phyloP scores from a whole-genome alignment of 2,113 vertebrate genomes.

The Globicephala melas region DNA sequence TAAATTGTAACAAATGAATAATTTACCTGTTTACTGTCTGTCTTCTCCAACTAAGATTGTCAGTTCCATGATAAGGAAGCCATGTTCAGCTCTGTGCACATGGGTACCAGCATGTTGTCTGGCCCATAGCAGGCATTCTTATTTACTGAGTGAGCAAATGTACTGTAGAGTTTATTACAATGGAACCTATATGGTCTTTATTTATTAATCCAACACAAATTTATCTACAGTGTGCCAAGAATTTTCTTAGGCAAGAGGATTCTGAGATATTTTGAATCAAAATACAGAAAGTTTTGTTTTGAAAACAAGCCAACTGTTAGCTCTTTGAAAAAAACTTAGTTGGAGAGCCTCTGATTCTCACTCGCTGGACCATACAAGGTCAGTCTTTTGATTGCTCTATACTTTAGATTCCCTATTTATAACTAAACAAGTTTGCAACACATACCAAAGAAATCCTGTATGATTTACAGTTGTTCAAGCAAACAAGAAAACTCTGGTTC shows the following conservation, averaged over 20 bases:
- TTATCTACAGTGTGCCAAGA: neutral
- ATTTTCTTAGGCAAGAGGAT: neutral
- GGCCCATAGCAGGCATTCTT: neutral
- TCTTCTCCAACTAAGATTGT: neutral
- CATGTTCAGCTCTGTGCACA: neutral
- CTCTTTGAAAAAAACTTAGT: neutral
- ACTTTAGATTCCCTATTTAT: neutral
- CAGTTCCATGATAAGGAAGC: neutral
- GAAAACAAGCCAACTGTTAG: neutral
- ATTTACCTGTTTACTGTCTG: neutral
- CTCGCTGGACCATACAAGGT: neutral
- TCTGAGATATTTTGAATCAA: slow-evolving; percentile 1
- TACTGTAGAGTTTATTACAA: neutral
- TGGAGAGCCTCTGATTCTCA: neutral
- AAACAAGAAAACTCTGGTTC: slow-evolving; percentile 3
- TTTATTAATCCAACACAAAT: neutral
- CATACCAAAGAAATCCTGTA: slow-evolving; percentile 12
- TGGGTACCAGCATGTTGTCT: neutral
- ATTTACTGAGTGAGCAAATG: neutral
- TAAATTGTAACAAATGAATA: neutral
- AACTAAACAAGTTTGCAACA: neutral
- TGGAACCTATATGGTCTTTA: neutral
- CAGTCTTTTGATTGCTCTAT: neutral
- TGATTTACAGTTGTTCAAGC: slow-evolving; percentile 9
- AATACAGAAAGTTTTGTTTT: neutral